These are phyloP conservation scores for Gymnorhina tibicen DNA, from an alignment of 2,113 vertebrate species.

Conservation along the genomic window DNA sequence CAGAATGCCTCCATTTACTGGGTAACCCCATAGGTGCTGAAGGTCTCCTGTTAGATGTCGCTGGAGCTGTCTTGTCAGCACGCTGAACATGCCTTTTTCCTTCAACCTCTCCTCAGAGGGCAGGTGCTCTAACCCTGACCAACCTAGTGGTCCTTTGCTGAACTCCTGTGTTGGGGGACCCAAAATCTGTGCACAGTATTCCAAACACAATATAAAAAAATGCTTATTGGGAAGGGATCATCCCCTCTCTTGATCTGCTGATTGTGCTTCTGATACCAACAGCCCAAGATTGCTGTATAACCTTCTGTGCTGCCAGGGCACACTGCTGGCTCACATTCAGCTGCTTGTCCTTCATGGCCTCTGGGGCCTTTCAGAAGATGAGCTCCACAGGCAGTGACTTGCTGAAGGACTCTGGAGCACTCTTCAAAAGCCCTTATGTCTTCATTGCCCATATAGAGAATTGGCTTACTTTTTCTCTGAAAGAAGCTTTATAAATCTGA, in stretches of 20 bases:
- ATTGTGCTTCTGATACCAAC: not conserved
- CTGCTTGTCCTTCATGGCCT: not conserved
- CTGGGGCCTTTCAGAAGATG: not conserved
- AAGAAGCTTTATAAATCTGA: not conserved
- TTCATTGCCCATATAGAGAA: not conserved
- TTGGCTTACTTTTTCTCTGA: not conserved
- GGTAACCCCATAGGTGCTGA: not conserved
- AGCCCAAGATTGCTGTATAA: not conserved
- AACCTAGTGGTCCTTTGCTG: not conserved
- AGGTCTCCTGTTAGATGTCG: not conserved
- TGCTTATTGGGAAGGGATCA: not conserved
- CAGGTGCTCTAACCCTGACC: not conserved
- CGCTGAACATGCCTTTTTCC: not conserved
- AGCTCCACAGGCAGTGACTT: not conserved
- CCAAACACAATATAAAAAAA: rapidly evolving
- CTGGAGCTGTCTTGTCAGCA: not conserved
- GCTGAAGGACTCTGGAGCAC: not conserved
- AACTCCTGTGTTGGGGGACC: not conserved
- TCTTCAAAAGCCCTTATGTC: not conserved
- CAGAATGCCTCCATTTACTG: not conserved
- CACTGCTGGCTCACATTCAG: not conserved
- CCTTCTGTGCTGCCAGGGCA: not conserved
- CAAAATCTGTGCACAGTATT: not conserved
- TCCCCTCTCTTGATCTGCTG: not conserved
- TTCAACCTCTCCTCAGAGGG: not conserved